These are phyloP conservation scores for human (Homo sapiens) DNA, from an alignment of 2,113 vertebrate genomes.

Conservation along the genomic window DNA sequence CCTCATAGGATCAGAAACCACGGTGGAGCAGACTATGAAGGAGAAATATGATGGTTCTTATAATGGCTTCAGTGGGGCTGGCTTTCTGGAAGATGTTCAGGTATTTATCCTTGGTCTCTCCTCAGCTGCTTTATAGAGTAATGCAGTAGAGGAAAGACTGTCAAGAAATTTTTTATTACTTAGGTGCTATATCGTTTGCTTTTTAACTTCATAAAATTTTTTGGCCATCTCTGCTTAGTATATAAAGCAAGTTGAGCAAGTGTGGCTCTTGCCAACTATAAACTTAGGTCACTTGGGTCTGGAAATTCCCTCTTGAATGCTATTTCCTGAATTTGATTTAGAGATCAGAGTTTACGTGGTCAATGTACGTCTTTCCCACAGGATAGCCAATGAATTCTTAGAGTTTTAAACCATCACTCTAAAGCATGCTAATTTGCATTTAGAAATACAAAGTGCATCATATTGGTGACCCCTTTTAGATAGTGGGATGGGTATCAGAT, in stretches of 20 bases:
- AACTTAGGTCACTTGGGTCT: background rate
- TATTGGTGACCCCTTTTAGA: background rate
- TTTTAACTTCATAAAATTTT: background rate
- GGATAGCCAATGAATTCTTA: background rate
- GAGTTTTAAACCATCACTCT: slow-evolving; percentile 8
- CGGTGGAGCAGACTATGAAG: background rate
- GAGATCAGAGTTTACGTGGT: background rate
- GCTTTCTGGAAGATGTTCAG: background rate
- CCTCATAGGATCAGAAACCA: background rate
- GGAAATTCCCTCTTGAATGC: background rate
- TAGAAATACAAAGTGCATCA: background rate
- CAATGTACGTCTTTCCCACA: background rate
- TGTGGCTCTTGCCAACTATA: background rate
- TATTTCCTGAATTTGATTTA: slow-evolving; percentile 13
- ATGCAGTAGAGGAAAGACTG: background rate
- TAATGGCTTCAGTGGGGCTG: background rate
- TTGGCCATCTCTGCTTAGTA: background rate
- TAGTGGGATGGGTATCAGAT: background rate
- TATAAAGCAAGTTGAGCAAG: background rate
- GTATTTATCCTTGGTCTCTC: background rate
- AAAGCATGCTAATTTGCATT: slow-evolving; percentile 16
- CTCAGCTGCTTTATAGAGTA: background rate
- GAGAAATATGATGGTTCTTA: background rate
- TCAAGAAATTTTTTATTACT: background rate
- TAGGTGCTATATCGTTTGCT: background rate